A percentile compares a stretch with the other conserved stretches of the same genome.
Evolutionary conservation across 2,797 vertebrate species (phyloP).

Genomic region (Vireo griseus): DNA sequence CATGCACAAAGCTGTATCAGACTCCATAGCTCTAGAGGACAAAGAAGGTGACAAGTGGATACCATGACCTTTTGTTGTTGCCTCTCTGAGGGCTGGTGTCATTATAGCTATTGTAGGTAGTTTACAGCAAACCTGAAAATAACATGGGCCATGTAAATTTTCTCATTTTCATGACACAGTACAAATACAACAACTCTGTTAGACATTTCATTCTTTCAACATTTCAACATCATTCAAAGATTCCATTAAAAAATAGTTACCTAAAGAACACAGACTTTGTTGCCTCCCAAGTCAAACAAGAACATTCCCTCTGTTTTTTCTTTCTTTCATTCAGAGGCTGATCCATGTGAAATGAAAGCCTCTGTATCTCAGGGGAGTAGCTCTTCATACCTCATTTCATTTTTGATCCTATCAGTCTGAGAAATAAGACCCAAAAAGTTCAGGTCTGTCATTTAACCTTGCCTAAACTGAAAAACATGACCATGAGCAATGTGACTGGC

Average conservation of each 20-base stretch:
- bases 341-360: not conserved
- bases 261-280: not conserved
- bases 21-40: slow-evolving; percentile 76
- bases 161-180: slow-evolving; percentile 4
- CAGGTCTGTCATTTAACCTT: not conserved
- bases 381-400: not conserved
- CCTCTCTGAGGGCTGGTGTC: slow-evolving; percentile 87
- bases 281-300: not conserved
- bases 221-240: not conserved
- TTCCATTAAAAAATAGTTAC: not conserved
- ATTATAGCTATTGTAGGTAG: slow-evolving; percentile 76
- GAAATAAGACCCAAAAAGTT: not conserved
- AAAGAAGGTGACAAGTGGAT: slow-evolving; percentile 83
- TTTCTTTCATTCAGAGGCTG: not conserved
- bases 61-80: slow-evolving; percentile 79
- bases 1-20: slow-evolving; percentile 71
- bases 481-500: not conserved
- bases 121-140: slow-evolving; percentile 74
- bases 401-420: slow-evolving; percentile 29
- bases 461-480: not conserved
- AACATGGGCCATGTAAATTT: slow-evolving; percentile 60
- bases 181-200: slow-evolving; percentile 5
- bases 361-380: not conserved
- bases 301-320: not conserved
- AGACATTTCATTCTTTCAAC: not conserved